Percentiles rank a stretch among this genome's conserved stretches.
phyloP scores from a whole-genome alignment of 2,888 invertebrate species.

The Deilephila elpenor region DNA sequence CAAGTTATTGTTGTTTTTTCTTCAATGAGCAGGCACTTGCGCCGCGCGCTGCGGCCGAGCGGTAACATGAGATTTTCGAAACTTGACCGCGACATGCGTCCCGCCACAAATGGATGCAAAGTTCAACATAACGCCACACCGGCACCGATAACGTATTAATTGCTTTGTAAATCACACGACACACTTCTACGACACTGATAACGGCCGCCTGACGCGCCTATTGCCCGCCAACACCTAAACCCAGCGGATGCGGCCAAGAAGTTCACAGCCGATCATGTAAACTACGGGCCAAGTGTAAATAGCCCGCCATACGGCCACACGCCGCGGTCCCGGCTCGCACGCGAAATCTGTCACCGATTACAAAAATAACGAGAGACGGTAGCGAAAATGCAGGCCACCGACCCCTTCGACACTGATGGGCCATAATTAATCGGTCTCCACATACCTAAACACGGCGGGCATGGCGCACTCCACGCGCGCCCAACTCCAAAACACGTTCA shows the following conservation, averaged over 20 bases:
- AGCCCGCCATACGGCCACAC: constrained; percentile 45
- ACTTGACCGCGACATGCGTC: constrained; percentile 46
- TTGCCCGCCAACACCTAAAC: constrained; percentile 26
- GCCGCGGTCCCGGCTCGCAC: constrained; percentile 45
- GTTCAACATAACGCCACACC: constrained; percentile 66
- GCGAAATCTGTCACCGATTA: constrained; percentile 63
- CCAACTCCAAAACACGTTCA: constrained; percentile 76
- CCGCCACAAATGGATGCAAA: constrained; percentile 62
- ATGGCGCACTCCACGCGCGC: constrained; percentile 76
- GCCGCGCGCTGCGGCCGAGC: constrained; percentile 28
- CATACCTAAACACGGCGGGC: constrained; percentile 82
- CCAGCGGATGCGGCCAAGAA: constrained; percentile 44
- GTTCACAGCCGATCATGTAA: constrained; percentile 40
- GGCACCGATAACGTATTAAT: constrained; percentile 77
- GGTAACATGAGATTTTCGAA: constrained; percentile 40
- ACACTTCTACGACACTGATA: constrained; percentile 76
- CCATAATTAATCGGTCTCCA: constrained; percentile 78
- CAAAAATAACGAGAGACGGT: constrained; percentile 64
- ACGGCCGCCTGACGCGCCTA: constrained; percentile 40
- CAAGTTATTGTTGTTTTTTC: constrained; percentile 22
- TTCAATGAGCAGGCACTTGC: constrained; percentile 25
- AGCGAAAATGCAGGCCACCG: constrained; percentile 74
- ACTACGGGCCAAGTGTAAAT: constrained; percentile 50
- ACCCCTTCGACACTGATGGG: constrained; percentile 75
- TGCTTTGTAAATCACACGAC: constrained; percentile 80